These are phyloP conservation scores for Passer montanus DNA, from an alignment of 2,113 vertebrate species.

Conservation along the genomic window DNA sequence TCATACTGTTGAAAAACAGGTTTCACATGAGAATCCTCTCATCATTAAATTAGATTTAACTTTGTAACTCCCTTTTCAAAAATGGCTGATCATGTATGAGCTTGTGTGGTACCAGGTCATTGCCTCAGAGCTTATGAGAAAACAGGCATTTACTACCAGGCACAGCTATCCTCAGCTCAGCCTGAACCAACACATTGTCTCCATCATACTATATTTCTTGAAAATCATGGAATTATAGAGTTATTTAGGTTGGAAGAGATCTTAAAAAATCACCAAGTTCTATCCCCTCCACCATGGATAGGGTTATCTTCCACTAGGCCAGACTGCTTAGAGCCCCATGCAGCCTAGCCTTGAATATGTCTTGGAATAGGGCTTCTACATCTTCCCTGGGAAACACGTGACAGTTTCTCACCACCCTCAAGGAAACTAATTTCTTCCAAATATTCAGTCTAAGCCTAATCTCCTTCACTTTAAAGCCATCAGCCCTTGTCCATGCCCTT, in stretches of 20 bases:
- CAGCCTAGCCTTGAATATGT: not conserved
- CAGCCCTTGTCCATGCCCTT: not conserved
- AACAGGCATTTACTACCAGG: not conserved
- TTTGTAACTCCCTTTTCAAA: not conserved
- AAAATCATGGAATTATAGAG: not conserved
- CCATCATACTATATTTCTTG: not conserved
- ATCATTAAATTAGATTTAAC: not conserved
- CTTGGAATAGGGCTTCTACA: not conserved
- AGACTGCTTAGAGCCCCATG: not conserved
- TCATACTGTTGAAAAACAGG: not conserved
- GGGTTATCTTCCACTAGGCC: not conserved
- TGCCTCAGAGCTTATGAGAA: not conserved
- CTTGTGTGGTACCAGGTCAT: not conserved
- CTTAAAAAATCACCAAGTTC: not conserved
- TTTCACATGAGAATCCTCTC: not conserved
- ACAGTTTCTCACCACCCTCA: not conserved
- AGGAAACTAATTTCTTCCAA: not conserved
- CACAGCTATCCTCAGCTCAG: not conserved
- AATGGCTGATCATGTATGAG: not conserved
- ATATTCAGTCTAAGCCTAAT: not conserved
- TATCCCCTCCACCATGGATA: rapidly evolving
- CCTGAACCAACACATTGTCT: not conserved
- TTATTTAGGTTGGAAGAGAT: not conserved
- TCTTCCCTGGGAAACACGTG: not conserved
- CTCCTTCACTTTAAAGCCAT: not conserved